These are phyloP conservation scores for Tragopan temminckii DNA, from an alignment of 2,797 vertebrate species.

Conservation along the genomic window DNA sequence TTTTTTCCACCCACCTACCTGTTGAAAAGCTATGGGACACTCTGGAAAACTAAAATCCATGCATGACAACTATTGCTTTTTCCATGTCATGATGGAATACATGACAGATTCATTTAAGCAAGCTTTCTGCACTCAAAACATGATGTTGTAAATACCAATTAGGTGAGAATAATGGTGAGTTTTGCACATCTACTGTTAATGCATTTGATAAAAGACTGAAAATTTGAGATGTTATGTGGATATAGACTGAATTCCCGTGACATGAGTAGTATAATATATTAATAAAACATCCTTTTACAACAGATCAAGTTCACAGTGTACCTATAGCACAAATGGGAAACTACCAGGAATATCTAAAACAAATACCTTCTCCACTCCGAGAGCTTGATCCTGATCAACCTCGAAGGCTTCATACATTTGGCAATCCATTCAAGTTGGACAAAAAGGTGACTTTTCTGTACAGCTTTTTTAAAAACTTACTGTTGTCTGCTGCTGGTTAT, in stretches of 20 bases:
- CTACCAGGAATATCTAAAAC: constrained; percentile 87
- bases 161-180: neutral
- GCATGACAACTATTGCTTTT: neutral
- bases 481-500: neutral
- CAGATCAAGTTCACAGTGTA: constrained; percentile 87
- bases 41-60: neutral
- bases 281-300: constrained; percentile 25
- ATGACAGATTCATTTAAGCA: neutral
- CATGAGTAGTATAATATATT: neutral
- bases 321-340: constrained; percentile 89
- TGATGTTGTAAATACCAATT: neutral
- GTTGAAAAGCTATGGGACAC: neutral
- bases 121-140: neutral
- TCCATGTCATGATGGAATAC: neutral
- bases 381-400: constrained; percentile 87
- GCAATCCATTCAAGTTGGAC: constrained; percentile 88
- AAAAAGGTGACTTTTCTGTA: constrained; percentile 82
- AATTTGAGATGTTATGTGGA: neutral
- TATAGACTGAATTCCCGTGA: constrained; percentile 1
- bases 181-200: neutral
- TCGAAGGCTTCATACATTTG: constrained; percentile 86
- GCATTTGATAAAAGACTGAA: neutral
- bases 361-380: constrained; percentile 83
- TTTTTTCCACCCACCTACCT: neutral
- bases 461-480: neutral